Conservation (phyloP, 2,888 invertebrate species). For the Chouioia cunea region DNA sequence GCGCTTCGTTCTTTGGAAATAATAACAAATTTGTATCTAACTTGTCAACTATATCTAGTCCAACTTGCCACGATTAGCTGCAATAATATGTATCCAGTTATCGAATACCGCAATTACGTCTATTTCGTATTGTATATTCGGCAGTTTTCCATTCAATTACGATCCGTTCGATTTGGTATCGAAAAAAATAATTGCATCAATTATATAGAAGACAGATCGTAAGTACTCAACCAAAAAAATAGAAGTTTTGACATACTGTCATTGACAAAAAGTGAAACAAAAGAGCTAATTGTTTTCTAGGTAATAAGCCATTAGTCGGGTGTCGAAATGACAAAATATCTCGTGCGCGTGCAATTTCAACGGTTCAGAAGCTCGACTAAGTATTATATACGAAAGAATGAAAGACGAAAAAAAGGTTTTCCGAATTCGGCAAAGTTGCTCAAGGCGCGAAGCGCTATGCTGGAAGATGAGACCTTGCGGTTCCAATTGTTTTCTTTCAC, state of each 20-base stretch:
- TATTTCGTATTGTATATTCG: not conserved
- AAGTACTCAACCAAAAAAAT: too few relatives aligned
- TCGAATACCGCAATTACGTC: conserved; percentile 3
- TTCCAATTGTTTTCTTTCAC: conserved; percentile 40
- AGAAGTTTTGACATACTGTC: too few relatives aligned
- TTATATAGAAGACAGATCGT: too few relatives aligned
- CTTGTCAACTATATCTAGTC: not conserved
- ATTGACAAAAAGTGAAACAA: too few relatives aligned
- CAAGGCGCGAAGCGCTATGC: conserved; percentile 22
- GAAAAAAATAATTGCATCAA: too few relatives aligned
- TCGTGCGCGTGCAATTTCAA: not conserved
- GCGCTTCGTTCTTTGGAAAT: conserved; percentile 33
- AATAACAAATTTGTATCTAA: conserved; percentile 14
- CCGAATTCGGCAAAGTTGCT: conserved; percentile 38
- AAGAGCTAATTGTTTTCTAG: too few relatives aligned
- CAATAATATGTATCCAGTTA: conserved; percentile 1
- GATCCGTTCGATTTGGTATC: too few relatives aligned
- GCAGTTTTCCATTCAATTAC: too few relatives aligned
- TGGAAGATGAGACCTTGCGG: conserved; percentile 42
- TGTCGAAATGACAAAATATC: conserved; percentile 9
- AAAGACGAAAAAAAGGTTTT: conserved; percentile 23
- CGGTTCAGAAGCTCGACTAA: conserved; percentile 2
- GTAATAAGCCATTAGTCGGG: not conserved
- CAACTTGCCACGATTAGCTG: not conserved
- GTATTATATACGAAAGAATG: conserved; percentile 3